Conservation (phyloP, 1,140 invertebrate species). For the Alviniconcha marisindica region DNA sequence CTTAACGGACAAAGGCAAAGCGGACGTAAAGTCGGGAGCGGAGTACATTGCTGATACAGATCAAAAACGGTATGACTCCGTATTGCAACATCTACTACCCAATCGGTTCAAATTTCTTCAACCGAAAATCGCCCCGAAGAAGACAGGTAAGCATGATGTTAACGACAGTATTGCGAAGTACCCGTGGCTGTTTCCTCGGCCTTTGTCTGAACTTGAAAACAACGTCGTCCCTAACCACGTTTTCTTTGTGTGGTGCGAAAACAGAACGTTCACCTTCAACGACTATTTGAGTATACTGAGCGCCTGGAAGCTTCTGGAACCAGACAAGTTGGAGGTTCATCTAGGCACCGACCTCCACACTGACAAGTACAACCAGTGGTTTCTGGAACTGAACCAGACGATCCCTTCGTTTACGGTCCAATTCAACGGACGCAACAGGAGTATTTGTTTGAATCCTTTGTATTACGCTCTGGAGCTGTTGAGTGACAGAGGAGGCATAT, state of each 20-base stretch:
- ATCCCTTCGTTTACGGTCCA: conserved; percentile 51
- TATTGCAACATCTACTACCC: no score
- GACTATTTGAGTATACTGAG: conserved; percentile 40
- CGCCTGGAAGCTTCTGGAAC: conserved; percentile 60
- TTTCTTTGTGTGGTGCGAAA: conserved; percentile 39
- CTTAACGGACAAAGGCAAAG: not conserved
- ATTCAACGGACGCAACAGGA: conserved; percentile 42
- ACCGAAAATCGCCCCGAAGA: not conserved
- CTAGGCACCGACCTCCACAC: conserved; percentile 5
- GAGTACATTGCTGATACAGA: no score
- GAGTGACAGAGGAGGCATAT: conserved; percentile 62
- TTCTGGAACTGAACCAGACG: conserved; percentile 48
- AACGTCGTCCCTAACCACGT: conserved; percentile 38
- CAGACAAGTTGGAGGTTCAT: conserved; percentile 60
- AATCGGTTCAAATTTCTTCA: no score
- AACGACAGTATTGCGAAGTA: not conserved
- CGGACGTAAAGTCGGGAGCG: not conserved
- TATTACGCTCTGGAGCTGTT: conserved; percentile 56
- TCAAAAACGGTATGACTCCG: no score
- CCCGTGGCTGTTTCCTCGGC: conserved; percentile 46
- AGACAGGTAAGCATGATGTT: no score
- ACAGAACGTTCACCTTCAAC: conserved; percentile 31
- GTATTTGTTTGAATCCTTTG: conserved; percentile 46
- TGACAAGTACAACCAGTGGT: conserved; percentile 62
- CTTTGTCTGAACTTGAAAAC: conserved; percentile 50